phyloP scores from a whole-genome alignment of 2,113 vertebrate genomes.

The Gymnogyps californianus region DNA sequence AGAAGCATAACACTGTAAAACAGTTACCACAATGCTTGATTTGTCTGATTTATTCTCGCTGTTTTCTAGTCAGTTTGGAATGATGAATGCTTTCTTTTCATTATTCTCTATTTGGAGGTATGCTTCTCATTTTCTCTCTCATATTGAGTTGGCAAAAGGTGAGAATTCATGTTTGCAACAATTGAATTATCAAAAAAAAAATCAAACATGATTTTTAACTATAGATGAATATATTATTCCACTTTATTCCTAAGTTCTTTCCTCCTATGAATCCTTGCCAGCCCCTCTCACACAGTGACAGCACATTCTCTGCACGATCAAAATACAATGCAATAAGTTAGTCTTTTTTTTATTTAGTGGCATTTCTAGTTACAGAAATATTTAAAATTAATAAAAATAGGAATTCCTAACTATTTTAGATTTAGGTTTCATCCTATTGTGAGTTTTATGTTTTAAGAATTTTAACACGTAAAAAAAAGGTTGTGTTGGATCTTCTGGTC shows the following conservation, averaged over 20 bases:
- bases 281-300: neutral
- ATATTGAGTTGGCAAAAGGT: neutral
- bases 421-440: neutral
- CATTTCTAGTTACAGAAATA: neutral
- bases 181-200: constrained; percentile 18
- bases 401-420: neutral
- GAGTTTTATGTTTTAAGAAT: neutral
- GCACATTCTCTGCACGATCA: neutral
- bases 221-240: neutral
- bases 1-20: constrained; percentile 54
- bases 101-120: constrained; percentile 20
- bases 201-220: neutral
- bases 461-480: neutral
- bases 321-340: neutral
- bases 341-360: neutral
- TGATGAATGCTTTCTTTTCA: constrained; percentile 35
- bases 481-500: neutral
- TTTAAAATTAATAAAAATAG: neutral
- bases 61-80: constrained; percentile 42
- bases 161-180: neutral
- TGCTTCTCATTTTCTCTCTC: neutral
- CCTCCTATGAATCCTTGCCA: neutral
- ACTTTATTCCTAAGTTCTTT: neutral
- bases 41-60: constrained; percentile 42
- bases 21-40: constrained; percentile 29